A percentile compares a stretch with the other conserved stretches of the same genome.
Evolutionary conservation across 92 coral and sea anemone genomes (phyloP).

Genomic region (Epizoanthus ramosus): DNA sequence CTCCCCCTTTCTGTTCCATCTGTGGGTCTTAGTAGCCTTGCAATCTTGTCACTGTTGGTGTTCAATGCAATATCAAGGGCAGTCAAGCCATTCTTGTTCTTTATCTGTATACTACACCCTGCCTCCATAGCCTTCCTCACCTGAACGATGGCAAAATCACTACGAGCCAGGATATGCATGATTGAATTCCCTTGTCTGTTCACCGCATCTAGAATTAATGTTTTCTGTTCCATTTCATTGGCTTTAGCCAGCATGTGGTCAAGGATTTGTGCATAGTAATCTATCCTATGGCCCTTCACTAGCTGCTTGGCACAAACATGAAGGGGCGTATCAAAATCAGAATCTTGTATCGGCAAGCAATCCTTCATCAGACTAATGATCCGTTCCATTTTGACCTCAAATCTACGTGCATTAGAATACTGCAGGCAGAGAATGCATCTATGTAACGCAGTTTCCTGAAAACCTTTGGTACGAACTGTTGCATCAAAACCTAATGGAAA

Average conservation of each 20-base stretch:
- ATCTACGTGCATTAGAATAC: conserved; percentile 17
- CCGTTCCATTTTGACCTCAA: conserved; percentile 40
- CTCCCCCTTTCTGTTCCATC: background rate
- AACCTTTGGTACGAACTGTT: conserved; percentile 63
- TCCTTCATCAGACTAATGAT: conserved; percentile 56
- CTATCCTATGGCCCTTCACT: conserved; percentile 46
- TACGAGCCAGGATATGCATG: conserved; percentile 72
- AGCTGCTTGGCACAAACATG: conserved; percentile 75
- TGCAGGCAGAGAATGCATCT: conserved; percentile 70
- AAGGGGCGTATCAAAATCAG: conserved; percentile 73
- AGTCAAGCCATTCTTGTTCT: conserved; percentile 58
- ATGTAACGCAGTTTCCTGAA: conserved; percentile 79
- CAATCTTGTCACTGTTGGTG: conserved; percentile 29
- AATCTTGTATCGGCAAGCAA: conserved; percentile 69
- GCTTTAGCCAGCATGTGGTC: conserved; percentile 61
- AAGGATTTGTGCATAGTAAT: conserved; percentile 55
- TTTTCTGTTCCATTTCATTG: conserved; percentile 48
- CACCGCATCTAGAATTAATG: conserved; percentile 52
- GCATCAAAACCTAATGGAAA: conserved; percentile 63
- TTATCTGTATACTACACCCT: conserved; percentile 58
- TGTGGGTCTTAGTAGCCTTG: conserved; percentile 38
- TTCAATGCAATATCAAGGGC: conserved; percentile 68
- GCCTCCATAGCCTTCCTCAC: conserved; percentile 59
- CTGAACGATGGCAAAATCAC: conserved; percentile 55
- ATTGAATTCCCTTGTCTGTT: conserved; percentile 71